Base-by-base conservation (phyloP, 2,888 invertebrate species). In the Pyrgus malvae region DNA sequence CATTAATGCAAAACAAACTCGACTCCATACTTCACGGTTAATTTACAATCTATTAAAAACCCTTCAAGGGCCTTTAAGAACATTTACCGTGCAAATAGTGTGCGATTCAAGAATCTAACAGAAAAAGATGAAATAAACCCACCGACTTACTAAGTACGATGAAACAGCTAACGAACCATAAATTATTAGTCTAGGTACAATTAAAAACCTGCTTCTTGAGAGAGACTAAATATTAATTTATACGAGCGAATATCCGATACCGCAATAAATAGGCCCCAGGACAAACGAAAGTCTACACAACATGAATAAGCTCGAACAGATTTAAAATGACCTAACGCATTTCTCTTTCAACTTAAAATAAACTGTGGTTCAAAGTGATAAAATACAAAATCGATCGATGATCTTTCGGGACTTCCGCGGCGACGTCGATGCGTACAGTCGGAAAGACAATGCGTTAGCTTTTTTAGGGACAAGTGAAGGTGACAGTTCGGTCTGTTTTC, bases 381-480 rank as follows among this genome's bases (percentile, higher is more conserved):
- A 56, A 60, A 67, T 65, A 60, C 11, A 66, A 55, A 62, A 62
- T 73, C 11, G 38, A 48, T 31, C 61, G 57, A 4, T 25, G 16
- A 12, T 37, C 17, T 37, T 44, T 37, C 17, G 41, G 59, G 21
- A 27, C 53, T 58, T 61, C 40, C 40, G 44, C 53, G 42, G 21
- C 25, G 57, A 37, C 48, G 46, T 48, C 27, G 54, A 51, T 21
- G 35, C 45, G 49, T 54, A 48, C 56, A 56, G 40, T 48, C 40
- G 56, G 35, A 60, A 70, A 84, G 81, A 85, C 86, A 86, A 85
- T 84, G 80, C 80, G 69, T 67, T 78, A 79, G 79, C 77, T 79
- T 79, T 85, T 85, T 82, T 79, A 79, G 80, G 78, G 80, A 81
- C 83, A 84, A 78, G 78, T 72, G 70, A 72, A 80, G 81, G 84